These are phyloP conservation scores for Enteromius mattozi DNA, from an alignment of 2,797 vertebrate species.

Conservation along the genomic window DNA sequence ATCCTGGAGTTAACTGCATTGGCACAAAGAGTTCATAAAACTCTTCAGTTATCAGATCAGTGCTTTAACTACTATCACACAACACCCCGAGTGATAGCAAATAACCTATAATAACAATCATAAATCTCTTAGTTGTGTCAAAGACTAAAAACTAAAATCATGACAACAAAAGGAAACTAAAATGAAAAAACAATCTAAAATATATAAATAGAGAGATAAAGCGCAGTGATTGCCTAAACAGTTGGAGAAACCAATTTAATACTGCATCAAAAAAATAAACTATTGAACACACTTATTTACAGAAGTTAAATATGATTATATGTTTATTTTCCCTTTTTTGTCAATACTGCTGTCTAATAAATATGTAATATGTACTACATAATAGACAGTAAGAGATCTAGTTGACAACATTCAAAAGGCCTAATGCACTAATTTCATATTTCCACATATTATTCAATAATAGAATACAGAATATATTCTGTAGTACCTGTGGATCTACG, in stretches of 20 bases:
- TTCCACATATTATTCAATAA: not conserved
- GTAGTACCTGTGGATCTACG: constrained; percentile 70
- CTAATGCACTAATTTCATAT: not conserved
- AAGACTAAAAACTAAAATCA: not conserved
- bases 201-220: too few relatives aligned
- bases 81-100: not conserved
- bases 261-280: not conserved
- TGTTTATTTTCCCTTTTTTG: not conserved
- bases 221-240: not conserved
- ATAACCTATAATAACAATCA: not conserved
- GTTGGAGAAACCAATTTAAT: not conserved
- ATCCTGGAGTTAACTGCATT: not conserved
- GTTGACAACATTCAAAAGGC: not conserved
- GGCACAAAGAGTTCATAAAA: not conserved
- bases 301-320: not conserved
- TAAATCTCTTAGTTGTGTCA: not conserved
- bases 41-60: not conserved
- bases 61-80: not conserved
- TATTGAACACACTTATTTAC: not conserved
- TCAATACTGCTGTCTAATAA: not conserved
- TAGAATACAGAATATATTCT: not conserved
- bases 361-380: not conserved
- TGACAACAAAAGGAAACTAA: not conserved
- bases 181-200: not conserved
- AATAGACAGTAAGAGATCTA: not conserved